These are phyloP conservation scores for Stramonita haemastoma DNA, from an alignment of 2,888 invertebrate genomes.

Conservation along the genomic window DNA sequence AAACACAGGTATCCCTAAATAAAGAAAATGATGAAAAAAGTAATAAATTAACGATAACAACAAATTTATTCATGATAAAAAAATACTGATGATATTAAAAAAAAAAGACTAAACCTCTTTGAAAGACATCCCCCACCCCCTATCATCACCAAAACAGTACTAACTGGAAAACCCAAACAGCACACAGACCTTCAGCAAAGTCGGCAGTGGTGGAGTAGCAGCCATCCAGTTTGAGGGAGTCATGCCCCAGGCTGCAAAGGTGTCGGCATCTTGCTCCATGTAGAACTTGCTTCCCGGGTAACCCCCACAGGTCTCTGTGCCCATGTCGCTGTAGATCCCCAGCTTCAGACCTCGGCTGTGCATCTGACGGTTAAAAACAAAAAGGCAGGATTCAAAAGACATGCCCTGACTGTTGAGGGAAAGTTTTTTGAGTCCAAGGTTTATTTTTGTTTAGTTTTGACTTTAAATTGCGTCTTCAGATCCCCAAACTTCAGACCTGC, in stretches of 20 bases:
- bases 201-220: slow-evolving; percentile 90
- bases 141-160: neutral
- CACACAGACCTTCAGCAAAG: slow-evolving; percentile 74
- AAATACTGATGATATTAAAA: neutral
- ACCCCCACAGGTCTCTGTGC: slow-evolving; percentile 97
- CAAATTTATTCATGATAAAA: too few relatives aligned
- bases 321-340: slow-evolving; percentile 98
- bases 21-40: neutral
- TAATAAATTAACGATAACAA: neutral
- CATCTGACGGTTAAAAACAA: slow-evolving; percentile 54
- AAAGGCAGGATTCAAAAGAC: too few relatives aligned
- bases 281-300: slow-evolving; percentile 95
- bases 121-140: neutral
- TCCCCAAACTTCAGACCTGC: too few relatives aligned
- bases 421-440: too few relatives aligned
- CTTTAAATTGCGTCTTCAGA: too few relatives aligned
- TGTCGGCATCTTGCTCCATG: slow-evolving; percentile 90
- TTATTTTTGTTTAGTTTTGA: too few relatives aligned
- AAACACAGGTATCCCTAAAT: neutral
- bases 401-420: too few relatives aligned
- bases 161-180: neutral
- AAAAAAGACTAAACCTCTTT: too few relatives aligned
- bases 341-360: slow-evolving; percentile 88
- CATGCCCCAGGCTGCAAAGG: slow-evolving; percentile 97
- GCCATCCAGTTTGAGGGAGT: slow-evolving; percentile 97